These are phyloP conservation scores for Parauchenoglanis ngamensis DNA, from an alignment of 2,797 vertebrate genomes.

Conservation along the genomic window DNA sequence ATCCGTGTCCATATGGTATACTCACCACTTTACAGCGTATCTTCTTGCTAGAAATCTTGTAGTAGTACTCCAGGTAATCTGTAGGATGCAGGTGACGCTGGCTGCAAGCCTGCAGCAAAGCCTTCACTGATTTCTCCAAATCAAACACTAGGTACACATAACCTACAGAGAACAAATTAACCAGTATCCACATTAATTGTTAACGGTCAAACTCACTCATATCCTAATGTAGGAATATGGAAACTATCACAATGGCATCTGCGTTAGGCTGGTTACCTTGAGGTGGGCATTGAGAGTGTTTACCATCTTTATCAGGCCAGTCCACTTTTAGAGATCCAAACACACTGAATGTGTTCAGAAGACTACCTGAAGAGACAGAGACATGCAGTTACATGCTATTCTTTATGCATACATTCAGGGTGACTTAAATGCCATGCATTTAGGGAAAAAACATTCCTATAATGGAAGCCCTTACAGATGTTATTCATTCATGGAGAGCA, in stretches of 20 bases:
- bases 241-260: slow-evolving; percentile 79
- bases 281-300: slow-evolving; percentile 97
- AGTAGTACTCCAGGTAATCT: slow-evolving; percentile 92
- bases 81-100: slow-evolving; percentile 89
- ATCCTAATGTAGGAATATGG: neutral
- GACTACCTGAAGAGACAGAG: slow-evolving; percentile 76
- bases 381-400: neutral
- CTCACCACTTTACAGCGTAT: slow-evolving; percentile 98
- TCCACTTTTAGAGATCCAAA: slow-evolving; percentile 95
- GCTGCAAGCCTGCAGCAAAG: slow-evolving; percentile 91
- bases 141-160: slow-evolving; percentile 98
- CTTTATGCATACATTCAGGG: neutral
- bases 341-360: slow-evolving; percentile 93
- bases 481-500: neutral
- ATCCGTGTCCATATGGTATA: slow-evolving; percentile 25
- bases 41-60: slow-evolving; percentile 97
- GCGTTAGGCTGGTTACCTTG: slow-evolving; percentile 90
- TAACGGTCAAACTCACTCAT: neutral
- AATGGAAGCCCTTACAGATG: neutral
- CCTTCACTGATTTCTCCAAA: slow-evolving; percentile 92
- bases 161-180: slow-evolving; percentile 69
- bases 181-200: neutral
- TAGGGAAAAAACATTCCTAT: neutral
- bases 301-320: slow-evolving; percentile 99
- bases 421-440: neutral